Evolutionary conservation across 2,797 vertebrate genomes (phyloP).

Genomic region (Brachyrhaphis roseni): DNA sequence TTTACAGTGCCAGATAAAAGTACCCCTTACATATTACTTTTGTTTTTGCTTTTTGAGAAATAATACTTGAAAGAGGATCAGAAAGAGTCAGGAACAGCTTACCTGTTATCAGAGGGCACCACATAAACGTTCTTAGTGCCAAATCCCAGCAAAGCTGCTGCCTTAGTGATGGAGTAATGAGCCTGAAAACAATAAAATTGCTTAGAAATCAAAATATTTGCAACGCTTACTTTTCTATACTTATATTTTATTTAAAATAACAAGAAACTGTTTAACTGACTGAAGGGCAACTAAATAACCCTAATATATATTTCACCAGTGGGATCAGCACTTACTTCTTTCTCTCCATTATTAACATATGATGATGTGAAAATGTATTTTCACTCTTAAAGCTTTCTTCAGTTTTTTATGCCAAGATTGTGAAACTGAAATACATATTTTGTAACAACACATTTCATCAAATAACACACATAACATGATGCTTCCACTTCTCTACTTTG

Average conservation of each 20-base stretch:
- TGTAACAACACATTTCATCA: neutral
- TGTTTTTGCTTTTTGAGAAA: neutral
- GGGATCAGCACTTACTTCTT: neutral
- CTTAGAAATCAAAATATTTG: neutral
- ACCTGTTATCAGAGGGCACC: conserved; percentile 85
- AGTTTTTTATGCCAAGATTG: neutral
- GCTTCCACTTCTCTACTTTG: neutral
- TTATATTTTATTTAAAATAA: neutral
- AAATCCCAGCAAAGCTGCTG: conserved; percentile 85
- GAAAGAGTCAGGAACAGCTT: conserved; percentile 22
- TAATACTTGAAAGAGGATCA: neutral
- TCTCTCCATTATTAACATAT: neutral
- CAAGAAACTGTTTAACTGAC: neutral
- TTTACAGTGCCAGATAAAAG: neutral
- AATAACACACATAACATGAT: neutral
- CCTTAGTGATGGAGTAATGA: conserved; percentile 89
- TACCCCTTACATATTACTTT: neutral
- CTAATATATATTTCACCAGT: neutral
- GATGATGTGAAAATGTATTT: neutral
- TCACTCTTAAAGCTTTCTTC: neutral
- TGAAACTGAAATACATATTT: neutral
- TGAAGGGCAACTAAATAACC: neutral
- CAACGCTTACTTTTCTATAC: neutral
- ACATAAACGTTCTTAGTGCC: conserved; percentile 86
- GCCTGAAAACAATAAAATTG: conserved; percentile 65